Conservation (phyloP, 2,797 vertebrate species). For the Tamandua tetradactyla region DNA sequence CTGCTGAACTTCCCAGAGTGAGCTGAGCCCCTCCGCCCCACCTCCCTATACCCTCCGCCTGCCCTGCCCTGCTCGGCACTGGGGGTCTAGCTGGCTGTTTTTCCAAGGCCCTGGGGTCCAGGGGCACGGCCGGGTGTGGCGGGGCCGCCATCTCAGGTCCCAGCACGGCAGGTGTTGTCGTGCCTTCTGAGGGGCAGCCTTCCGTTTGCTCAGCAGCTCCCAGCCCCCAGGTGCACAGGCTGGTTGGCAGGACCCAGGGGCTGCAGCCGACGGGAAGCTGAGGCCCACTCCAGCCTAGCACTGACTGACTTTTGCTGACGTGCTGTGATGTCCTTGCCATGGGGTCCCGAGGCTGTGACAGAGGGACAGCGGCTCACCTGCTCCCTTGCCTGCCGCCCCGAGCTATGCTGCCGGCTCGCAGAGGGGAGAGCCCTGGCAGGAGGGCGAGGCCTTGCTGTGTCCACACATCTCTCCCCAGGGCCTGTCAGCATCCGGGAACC, state of each 20-base stretch:
- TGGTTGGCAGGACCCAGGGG: background rate
- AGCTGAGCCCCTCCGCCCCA: too few relatives aligned
- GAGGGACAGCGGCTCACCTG: background rate
- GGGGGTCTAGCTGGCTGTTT: background rate
- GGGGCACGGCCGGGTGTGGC: background rate
- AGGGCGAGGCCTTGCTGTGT: background rate
- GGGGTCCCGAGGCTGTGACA: background rate
- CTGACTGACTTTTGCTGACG: background rate
- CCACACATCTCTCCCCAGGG: background rate
- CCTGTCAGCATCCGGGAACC: constrained; percentile 22
- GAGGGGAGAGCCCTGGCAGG: background rate
- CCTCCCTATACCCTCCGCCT: background rate
- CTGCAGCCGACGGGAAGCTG: background rate
- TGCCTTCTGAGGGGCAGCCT: background rate
- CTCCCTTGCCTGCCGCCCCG: background rate
- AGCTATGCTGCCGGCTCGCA: background rate
- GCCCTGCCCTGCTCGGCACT: background rate
- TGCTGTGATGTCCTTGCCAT: background rate
- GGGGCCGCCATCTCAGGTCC: background rate
- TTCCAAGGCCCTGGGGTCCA: background rate
- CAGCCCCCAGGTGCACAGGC: background rate
- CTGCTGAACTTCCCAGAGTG: too few relatives aligned
- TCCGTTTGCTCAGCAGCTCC: background rate
- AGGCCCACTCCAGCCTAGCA: background rate
- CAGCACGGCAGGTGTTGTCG: background rate